phyloP scores from a whole-genome alignment of 2,113 vertebrate species.

The Austrofundulus limnaeus region DNA sequence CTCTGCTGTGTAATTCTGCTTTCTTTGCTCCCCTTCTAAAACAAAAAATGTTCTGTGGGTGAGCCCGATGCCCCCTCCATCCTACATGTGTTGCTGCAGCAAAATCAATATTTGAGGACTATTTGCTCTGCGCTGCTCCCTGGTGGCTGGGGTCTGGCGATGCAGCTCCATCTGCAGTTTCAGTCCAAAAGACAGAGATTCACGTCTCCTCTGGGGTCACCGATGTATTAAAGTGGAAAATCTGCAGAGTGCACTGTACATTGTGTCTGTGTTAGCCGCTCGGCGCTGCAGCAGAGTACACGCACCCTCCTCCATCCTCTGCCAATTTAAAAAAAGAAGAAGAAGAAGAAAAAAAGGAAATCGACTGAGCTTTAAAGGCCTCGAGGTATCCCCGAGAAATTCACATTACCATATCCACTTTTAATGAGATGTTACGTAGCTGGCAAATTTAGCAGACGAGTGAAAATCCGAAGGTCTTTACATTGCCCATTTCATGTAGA shows the following conservation, averaged over 20 bases:
- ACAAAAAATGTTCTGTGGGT: constrained; percentile 55
- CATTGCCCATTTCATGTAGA: background rate
- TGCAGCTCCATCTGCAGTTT: constrained; percentile 43
- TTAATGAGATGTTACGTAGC: constrained; percentile 56
- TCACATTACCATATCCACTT: constrained; percentile 53
- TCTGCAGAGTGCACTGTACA: constrained; percentile 27
- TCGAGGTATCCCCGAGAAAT: constrained; percentile 53
- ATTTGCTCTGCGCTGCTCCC: constrained; percentile 62
- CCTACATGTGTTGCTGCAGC: constrained; percentile 53
- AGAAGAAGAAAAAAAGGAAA: constrained; percentile 27
- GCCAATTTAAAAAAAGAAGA: constrained; percentile 43
- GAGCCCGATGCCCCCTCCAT: constrained; percentile 52
- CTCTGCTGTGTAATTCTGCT: no score
- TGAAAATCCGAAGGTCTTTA: constrained; percentile 6
- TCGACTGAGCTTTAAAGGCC: constrained; percentile 28
- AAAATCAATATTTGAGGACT: constrained; percentile 76
- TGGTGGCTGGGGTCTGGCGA: constrained; percentile 49
- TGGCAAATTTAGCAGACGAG: constrained; percentile 39
- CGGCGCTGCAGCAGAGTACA: constrained; percentile 26
- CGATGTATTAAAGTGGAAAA: constrained; percentile 37
- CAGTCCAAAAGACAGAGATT: constrained; percentile 32
- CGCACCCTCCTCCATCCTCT: constrained; percentile 11
- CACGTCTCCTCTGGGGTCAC: constrained; percentile 34
- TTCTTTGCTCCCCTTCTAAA: constrained; percentile 4
- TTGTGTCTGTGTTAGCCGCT: constrained; percentile 8